Evolutionary conservation across 1,140 invertebrate species (phyloP), one percentile per base, ranked within the genome.

Genomic region (Lethocerus indicus): DNA sequence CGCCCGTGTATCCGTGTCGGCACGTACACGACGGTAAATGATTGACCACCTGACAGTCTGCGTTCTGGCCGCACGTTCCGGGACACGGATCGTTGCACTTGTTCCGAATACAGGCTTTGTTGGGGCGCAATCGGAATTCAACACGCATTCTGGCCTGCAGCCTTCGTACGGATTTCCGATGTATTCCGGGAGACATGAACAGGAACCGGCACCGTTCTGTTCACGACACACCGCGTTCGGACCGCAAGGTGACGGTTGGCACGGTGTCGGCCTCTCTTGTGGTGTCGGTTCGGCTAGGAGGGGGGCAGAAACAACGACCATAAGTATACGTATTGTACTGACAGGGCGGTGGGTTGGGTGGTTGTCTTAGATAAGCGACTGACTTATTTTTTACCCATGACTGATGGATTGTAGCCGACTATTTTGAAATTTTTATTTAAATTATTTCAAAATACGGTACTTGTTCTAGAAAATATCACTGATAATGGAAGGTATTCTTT

Each of bases 71-170:
- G 63, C 80, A 84, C 28, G 74, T 76, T 39, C 72, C 74, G 32
- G 70, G 64, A 60, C 81, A 84, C 50, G 79, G 79, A 61, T 83
- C 73, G 3, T 66, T 54, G 59, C 82, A 86, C 65, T 79, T 83
- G 54, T 78, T 77, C 52, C 67, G 69, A 1, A 72, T 64, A 59
- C 83, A 86, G 9, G 81, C 76, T 60, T 70, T 71, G 53, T 81
- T 67, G 69, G 68, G 20, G 74, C 58, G 64, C 82, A 86, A 56
- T 82, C 79, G 14, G 66, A 66, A 56, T 73, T 81, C 9, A 80
- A 60, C 14, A 80, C 69, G 64, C 79, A 83, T 68, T 81, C 81
- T 14, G 81, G 82, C 59, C 80, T 71, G 61, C 84, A 86, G 40
- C 81, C 79, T 49, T 66, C 55, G 54, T 76, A 78, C 2, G 80